A percentile compares a stretch with the other conserved stretches of the same genome.
phyloP scores from a whole-genome alignment of 2,797 vertebrate species.

The Limnodromus scolopaceus region DNA sequence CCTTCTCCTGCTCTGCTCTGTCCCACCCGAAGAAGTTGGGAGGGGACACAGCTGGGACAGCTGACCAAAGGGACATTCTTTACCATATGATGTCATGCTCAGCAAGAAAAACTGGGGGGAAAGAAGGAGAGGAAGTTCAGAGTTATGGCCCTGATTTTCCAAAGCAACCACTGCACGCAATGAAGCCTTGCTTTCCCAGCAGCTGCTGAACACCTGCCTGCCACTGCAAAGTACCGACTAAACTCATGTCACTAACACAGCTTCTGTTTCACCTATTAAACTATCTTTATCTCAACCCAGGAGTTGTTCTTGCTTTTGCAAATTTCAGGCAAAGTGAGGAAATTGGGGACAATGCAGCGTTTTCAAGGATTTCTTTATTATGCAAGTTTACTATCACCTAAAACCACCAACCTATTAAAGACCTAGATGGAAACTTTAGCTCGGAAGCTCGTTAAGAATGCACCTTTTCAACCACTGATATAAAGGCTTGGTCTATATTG shows the following conservation, averaged over 20 bases:
- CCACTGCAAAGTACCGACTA: fast-evolving
- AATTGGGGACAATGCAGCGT: fast-evolving
- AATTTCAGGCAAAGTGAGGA: not conserved
- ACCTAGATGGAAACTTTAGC: not conserved
- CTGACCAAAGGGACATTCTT: too few species aligned
- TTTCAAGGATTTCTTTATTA: constrained; percentile 29
- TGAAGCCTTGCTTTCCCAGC: not conserved
- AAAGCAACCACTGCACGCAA: fast-evolving
- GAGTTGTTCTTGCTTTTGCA: not conserved
- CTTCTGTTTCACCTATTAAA: not conserved
- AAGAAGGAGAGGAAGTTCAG: not conserved
- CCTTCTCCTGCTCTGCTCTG: not conserved
- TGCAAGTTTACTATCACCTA: not conserved
- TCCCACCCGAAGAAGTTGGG: too few species aligned
- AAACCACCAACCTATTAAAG: constrained; percentile 8
- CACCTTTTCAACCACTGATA: not conserved
- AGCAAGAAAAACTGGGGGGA: not conserved
- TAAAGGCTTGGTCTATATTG: not conserved
- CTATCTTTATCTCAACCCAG: not conserved
- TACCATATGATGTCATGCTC: not conserved
- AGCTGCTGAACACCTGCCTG: not conserved
- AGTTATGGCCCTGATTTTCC: fast-evolving
- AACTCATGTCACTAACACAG: not conserved
- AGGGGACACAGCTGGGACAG: not conserved
- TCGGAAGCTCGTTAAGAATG: not conserved